Conservation (phyloP, 2,113 vertebrate species). For the Bungarus multicinctus region DNA sequence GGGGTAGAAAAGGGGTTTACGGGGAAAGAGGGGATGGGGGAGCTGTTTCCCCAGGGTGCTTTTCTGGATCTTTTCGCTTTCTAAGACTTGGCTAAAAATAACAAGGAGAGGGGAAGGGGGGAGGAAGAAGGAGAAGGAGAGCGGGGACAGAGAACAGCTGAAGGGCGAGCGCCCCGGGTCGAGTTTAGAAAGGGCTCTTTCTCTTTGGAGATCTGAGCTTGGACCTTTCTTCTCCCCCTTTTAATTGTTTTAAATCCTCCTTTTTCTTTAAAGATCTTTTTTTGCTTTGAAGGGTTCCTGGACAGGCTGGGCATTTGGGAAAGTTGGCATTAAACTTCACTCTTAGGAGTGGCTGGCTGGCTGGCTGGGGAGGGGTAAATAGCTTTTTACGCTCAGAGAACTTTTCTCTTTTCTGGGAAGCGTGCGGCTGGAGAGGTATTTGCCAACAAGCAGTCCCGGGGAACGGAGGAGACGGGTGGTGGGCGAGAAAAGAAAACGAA, state of each 20-base stretch:
- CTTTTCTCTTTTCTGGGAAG: conserved; percentile 52
- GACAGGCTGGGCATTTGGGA: neutral
- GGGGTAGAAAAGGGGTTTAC: too few species aligned
- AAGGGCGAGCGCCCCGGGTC: neutral
- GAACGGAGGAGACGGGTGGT: neutral
- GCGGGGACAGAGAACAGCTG: neutral
- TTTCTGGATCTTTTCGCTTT: neutral
- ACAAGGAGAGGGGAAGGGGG: neutral
- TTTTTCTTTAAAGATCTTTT: neutral
- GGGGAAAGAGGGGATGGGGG: too few species aligned
- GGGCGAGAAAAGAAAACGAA: neutral
- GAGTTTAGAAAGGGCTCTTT: neutral
- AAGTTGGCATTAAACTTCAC: neutral
- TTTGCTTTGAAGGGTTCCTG: neutral
- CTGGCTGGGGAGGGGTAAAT: too few species aligned
- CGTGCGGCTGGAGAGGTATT: neutral
- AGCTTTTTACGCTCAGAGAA: conserved; percentile 39
- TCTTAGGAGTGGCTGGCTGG: neutral
- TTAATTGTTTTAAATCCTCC: too few species aligned
- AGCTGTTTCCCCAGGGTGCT: neutral
- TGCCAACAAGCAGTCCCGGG: neutral
- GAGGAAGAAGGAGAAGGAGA: neutral
- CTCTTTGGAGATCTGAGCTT: neutral
- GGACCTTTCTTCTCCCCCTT: too few species aligned
- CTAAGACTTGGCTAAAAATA: neutral